Evolutionary conservation across 37 sponge, comb jelly and placozoan genomes (phyloP), one percentile per base, ranked within the genome.

Genomic region (Mnemiopsis leidyi): DNA sequence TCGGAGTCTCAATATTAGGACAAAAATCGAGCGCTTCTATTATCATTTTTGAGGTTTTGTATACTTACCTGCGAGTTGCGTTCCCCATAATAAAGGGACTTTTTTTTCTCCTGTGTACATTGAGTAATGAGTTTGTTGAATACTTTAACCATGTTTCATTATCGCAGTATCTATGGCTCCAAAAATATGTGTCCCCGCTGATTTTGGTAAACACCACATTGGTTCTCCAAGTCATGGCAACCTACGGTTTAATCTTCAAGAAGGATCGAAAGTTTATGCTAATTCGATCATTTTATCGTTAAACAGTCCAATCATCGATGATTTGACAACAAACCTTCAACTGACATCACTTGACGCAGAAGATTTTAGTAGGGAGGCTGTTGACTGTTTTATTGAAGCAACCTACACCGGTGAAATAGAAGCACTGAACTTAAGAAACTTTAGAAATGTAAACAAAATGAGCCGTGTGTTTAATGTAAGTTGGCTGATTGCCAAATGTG

Each of bases 381-480:
- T 71, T 13, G 75, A 29, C 30, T 71, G 75, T 71, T 71, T 71
- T 28, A 71, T 71, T 71, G 75, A 71, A 25, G 75, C 75, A 7
- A 23, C 30, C 30, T 71, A 71, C 30, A 29, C 75, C 2, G 75
- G 75, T 23, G 25, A n/a, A 29, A 28, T 71, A 29, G 75, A 71
- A 5, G 61, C 61, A 48, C 21, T 71, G 3, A 71, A 13, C n/a
- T 3, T n/a, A 28, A 25, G 30, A 5, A 71, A n/a, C 75, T 71
- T 71, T 18, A n/a, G 75, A 28, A 25, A 71, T n/a, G 75, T 71
- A 5, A 71, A 71, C 75, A 71, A 71, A 18, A n/a, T 71, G 75
- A 71, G 75, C 20, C 30, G 30, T 29, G 75, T 71, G 75, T 28
- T 71, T 28, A 5, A 71, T 7, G 75, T 71, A 7, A n/a, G 30